Base-by-base conservation (phyloP, 2,113 vertebrate species). In the Malurus melanocephalus region DNA sequence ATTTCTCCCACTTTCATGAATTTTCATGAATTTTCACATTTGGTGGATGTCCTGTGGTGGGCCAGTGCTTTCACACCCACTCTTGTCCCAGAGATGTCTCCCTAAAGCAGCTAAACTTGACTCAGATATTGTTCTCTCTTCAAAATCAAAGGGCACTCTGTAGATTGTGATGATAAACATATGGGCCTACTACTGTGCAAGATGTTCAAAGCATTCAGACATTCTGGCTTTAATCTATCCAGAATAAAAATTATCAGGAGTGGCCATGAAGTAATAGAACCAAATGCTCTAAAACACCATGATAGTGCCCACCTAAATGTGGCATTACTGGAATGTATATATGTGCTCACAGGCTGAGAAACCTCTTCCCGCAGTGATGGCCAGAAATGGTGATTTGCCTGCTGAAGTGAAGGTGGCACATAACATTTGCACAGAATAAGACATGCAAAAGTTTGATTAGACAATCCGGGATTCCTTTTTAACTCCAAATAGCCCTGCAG, bases 161-260 rank as follows among this genome's bases (percentile, higher is more conserved):
- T 89, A 73, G 51, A 93, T 90, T 87, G 71, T 89, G 81, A 79
- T 1, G 13, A 20, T 23, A 92, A 86, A 73, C 87, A 94, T 93
- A 92, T 69, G 91, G 81, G 48, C 74, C 59, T 88, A 68, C 56
- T 78, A 49, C 68, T 85, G 76, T 85, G 69, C 92, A 95, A 95
- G 91, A 94, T 95, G 81, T 89, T 94, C 62, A 66, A 76, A 72
- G 89, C 74, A 69, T 49, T 81, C 89, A 92, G 66, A 68, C 60
- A 32, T 88, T 82, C 78, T 65, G 80, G 42, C 80, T 93, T 66
- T 52, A 79, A 66, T 87, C 55, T 93, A 76, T 53, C 78, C 55
- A 43, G 51, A 93, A 87, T 61, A 90, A 93, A 93, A 92, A 73
- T 46, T 68, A 81, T 66, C 57, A 73, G 46, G 57, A 90, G 53